Base-by-base conservation (phyloP, 2,113 vertebrate genomes). In the Caloenas nicobarica region DNA sequence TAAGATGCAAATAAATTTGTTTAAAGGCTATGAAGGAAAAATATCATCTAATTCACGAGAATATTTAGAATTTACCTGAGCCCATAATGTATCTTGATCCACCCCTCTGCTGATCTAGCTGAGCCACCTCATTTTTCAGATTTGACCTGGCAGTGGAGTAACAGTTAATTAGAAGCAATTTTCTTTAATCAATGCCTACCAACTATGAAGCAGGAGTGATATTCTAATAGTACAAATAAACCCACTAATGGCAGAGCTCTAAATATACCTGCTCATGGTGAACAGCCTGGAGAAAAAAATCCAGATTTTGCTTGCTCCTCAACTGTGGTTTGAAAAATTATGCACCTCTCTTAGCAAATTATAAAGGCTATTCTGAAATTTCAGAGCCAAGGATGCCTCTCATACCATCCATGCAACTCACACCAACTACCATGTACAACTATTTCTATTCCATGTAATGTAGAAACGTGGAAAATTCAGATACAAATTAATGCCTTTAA, bases 11-110 rank as follows among this genome's bases (percentile, higher is more conserved):
- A 18, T 50, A 48, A 44, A 51, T 44, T 56, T 61, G 10, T 61
- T 89, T 50, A 82, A 89, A 77, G 36, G n/a, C 23, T 68, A 31
- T 21, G 16, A 31, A 76, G n/a, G 31, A 86, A 86, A 82, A 56
- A 68, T 74, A 29, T 61, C 6, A 16, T 62, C 33, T 38, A 58
- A 66, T 56, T 64, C 9, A 58, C 24, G 31, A 58, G 29, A 87
- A 51, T 48, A 62, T 69, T 90, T 83, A 61, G 64, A 72, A 38
- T 50, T 93, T 97, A 99, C 99, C 99, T 98, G 99, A 99, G 51
- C 99, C 99, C 96, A 99, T 98, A 89, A 99, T 98, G 84, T 99
- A 99, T 69, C 98, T 97, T 0, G 98, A 97, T 54, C 98, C 98
- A 34, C 98, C 98, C 8, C 98, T 98, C 65, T 98, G 98, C 83